Base-by-base conservation (phyloP, 2,113 vertebrate species). In the Hoplias malabaricus region DNA sequence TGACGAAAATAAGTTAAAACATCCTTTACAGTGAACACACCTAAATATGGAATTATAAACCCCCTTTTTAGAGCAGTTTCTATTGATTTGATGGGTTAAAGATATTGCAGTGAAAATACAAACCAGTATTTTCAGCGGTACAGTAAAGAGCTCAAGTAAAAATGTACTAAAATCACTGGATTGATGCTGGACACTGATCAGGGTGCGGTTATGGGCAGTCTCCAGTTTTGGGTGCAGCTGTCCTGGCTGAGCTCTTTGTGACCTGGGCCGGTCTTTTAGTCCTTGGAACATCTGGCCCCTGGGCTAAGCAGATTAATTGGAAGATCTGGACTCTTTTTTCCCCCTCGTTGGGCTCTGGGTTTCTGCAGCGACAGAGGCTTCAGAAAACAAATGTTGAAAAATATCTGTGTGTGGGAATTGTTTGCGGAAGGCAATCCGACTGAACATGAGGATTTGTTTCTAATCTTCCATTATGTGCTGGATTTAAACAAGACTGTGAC, bases 251-350 rank as follows among this genome's bases (percentile, higher is more conserved):
- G 27, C 31, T 61, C 25, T 73, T 31, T 68, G 63, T 80, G 82
- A 80, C 74, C 82, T 71, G 63, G 36, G n/a, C 73, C 53, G 72
- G 84, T 80, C 59, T 85, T 53, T 73, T 8, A 88, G 86, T 86
- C 87, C 85, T 87, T 87, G 85, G 81, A 92, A 91, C 84, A 92
- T 92, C 85, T 89, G 88, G 84, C 77, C 82, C 73, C 84, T 83
- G 84, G 69, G 77, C 57, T 86, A 90, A 89, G 83, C 84, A 89
- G 89, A 90, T 92, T 92, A 90, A 90, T 87, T 87, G 84, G 87
- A 88, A 79, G 80, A 88, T 88, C 89, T 89, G 70, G 84, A 80
- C 85, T 90, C 89, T 85, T 86, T 83, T 77, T 88, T 88, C 87
- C 81, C 85, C 84, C 86, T 90, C 21, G 69, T 59, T 89, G 88